Base-by-base conservation (phyloP, 1,140 invertebrate genomes). In the Meloidogyne exigua region DNA sequence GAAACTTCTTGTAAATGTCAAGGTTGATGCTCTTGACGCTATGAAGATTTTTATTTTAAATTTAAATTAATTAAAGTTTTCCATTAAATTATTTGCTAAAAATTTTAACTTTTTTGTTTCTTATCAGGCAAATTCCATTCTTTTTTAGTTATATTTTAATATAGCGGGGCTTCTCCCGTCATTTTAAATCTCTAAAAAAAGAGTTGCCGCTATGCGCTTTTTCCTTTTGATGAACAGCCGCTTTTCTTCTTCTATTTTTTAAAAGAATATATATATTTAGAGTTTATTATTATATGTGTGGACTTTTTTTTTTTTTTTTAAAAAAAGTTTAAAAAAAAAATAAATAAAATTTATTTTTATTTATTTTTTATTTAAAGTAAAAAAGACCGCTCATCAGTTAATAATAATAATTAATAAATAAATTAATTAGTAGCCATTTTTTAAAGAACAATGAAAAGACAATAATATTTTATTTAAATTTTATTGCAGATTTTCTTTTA, bases 121-220 rank as follows among this genome's bases (percentile, higher is more conserved):
- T 49, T 49, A 18, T n/a, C 18, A 15, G n/a, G 49, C 49, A 57
- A 57, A 57, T 57, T n/a, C 10, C 3, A 57, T 57, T 7, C 21
- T 57, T 57, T 57, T n/a, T 57, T 5, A 9, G 5, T 4, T n/a
- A 7, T 57, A 18, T 15, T n/a, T n/a, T 57, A n/a, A n/a, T 57
- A 32, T 32, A 57, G 49, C 49, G 49, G 49, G 18, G 49, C 49
- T 57, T 57, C 49, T 57, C 49, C n/a, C 49, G 49, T 15, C 49
- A 18, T 57, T 57, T 57, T n/a, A 57, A 57, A 57, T 57, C 49
- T 57, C 49, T 39, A 57, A 57, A n/a, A n/a, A n/a, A 57, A 57
- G 49, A 57, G n/a, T 57, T 57, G 18, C 49, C 49, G 49, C 49
- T n/a, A 57, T 12, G 49, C 49, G 49, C 18, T 57, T 57, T 57